phyloP scores from a whole-genome alignment of 1,140 invertebrate genomes.

The Penaeus vannamei region DNA sequence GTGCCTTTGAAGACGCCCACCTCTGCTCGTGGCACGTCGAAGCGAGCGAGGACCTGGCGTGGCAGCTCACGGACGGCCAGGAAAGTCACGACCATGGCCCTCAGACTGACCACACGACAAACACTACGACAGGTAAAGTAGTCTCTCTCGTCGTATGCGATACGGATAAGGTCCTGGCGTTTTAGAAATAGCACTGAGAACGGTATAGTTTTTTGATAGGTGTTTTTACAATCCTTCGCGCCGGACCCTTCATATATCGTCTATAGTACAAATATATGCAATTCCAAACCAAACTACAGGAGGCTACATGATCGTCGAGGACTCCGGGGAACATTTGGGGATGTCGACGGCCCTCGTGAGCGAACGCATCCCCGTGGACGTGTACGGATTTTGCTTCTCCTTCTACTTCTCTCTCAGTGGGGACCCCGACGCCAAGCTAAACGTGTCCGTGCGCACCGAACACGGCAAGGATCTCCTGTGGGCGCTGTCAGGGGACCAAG shows the following conservation, averaged over 20 bases:
- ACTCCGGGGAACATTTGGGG: slow-evolving; percentile 27
- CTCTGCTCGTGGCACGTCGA: slow-evolving; percentile 48
- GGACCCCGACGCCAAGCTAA: slow-evolving; percentile 39
- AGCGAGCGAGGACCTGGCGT: slow-evolving; percentile 1
- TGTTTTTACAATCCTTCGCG: too few relatives aligned
- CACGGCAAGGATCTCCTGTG: slow-evolving; percentile 3
- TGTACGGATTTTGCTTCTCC: slow-evolving; percentile 47
- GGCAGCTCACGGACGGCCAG: slow-evolving; percentile 50
- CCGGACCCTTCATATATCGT: too few relatives aligned
- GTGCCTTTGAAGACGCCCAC: slow-evolving; percentile 53
- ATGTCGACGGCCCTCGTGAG: slow-evolving; percentile 37
- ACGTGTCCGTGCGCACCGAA: slow-evolving; percentile 28
- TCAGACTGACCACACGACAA: slow-evolving; percentile 41
- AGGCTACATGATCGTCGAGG: slow-evolving; percentile 51
- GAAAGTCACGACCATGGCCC: slow-evolving; percentile 40
- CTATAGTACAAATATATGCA: not conserved
- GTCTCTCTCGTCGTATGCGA: not conserved
- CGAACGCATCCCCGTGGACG: slow-evolving; percentile 28
- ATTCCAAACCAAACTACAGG: not conserved
- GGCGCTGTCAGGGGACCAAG: slow-evolving; percentile 41
- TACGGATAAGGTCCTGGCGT: too few relatives aligned
- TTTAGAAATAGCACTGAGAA: too few relatives aligned
- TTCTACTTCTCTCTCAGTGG: slow-evolving; percentile 50
- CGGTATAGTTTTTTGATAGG: too few relatives aligned
- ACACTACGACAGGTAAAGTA: slow-evolving; percentile 33